Percentiles rank a stretch among this genome's conserved stretches.
phyloP scores from a whole-genome alignment of 1,140 invertebrate species.

The Anastrepha ludens region DNA sequence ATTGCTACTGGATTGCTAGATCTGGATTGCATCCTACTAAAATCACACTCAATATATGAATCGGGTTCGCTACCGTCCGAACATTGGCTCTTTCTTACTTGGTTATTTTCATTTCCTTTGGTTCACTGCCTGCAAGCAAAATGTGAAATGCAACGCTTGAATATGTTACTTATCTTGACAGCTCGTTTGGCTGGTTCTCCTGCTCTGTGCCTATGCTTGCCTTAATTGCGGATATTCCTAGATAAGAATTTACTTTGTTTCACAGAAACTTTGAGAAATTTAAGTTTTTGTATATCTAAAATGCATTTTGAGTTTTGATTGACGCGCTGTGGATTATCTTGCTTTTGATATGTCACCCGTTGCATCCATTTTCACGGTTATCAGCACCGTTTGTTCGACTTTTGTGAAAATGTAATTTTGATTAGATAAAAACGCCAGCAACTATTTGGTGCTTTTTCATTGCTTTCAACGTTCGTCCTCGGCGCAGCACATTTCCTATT shows the following conservation, averaged over 20 bases:
- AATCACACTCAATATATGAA: too few species aligned
- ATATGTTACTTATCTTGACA: background rate
- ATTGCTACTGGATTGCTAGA: too few species aligned
- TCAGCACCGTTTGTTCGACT: background rate
- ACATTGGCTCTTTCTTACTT: too few species aligned
- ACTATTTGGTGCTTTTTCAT: background rate
- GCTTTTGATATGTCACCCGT: background rate
- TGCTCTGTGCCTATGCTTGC: background rate
- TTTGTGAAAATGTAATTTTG: background rate
- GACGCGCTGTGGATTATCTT: background rate
- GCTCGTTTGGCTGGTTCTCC: background rate
- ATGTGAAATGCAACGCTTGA: too few species aligned
- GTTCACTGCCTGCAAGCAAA: too few species aligned
- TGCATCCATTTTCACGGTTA: background rate
- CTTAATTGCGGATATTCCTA: background rate
- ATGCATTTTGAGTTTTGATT: background rate
- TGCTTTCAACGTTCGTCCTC: constrained; percentile 1
- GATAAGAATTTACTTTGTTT: background rate
- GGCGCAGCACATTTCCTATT: background rate
- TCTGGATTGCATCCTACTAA: too few species aligned
- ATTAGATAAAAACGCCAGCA: constrained; percentile 3
- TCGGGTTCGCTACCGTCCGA: too few species aligned
- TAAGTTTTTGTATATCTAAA: too few species aligned
- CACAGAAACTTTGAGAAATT: background rate
- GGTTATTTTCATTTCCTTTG: too few species aligned